Percentiles rank a stretch among this genome's conserved stretches.
Conservation (phyloP, 2,113 vertebrate genomes). For the Globicephala melas region DNA sequence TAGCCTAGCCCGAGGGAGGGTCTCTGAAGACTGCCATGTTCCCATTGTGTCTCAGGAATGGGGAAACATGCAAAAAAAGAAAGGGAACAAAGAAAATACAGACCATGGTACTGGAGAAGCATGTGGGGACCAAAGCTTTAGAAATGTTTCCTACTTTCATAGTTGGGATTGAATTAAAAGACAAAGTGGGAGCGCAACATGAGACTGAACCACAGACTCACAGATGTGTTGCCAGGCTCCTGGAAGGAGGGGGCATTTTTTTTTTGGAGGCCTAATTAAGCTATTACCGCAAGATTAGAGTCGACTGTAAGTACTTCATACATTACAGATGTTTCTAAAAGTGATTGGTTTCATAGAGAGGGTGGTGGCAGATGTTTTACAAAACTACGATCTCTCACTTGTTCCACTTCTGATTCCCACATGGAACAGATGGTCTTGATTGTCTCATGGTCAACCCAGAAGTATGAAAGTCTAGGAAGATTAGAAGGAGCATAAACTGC, state of each 20-base stretch:
- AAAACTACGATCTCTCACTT: conserved; percentile 43
- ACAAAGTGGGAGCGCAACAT: conserved; percentile 24
- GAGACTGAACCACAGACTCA: conserved; percentile 12
- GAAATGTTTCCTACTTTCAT: conserved; percentile 27
- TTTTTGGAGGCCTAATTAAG: conserved; percentile 52
- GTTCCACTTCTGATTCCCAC: conserved; percentile 54
- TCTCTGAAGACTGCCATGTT: not conserved
- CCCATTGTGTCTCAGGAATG: not conserved
- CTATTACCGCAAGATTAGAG: not conserved
- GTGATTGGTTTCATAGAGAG: not conserved
- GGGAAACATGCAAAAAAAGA: not conserved
- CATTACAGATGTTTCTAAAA: conserved; percentile 29
- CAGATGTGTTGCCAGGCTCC: conserved; percentile 59
- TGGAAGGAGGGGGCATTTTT: not conserved
- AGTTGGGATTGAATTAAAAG: conserved; percentile 51
- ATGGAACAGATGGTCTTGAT: conserved; percentile 52
- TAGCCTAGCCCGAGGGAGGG: not conserved
- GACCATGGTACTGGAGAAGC: not conserved
- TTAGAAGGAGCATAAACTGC: conserved; percentile 38
- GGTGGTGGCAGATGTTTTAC: not conserved
- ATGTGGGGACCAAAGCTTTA: not conserved
- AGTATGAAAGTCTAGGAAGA: conserved; percentile 55
- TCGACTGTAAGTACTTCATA: conserved; percentile 26
- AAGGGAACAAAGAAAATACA: not conserved
- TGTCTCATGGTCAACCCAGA: conserved; percentile 58